Evolutionary conservation across 2,113 vertebrate genomes (phyloP).

Genomic region (Gymnarchus niloticus): DNA sequence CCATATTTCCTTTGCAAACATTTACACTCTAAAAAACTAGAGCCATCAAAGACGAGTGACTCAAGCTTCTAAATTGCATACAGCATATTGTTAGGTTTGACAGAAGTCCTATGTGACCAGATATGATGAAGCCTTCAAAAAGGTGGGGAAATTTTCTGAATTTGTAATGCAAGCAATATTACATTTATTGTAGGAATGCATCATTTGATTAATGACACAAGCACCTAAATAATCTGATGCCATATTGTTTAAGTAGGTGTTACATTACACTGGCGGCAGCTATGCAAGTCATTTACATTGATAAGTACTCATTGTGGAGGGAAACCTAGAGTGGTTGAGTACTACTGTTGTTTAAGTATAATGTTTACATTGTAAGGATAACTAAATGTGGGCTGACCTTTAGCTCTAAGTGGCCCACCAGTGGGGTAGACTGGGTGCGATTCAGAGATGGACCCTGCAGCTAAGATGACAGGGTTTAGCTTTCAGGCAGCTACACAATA

Average conservation of each 20-base stretch:
- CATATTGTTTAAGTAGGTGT: background rate
- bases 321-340: background rate
- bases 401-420: background rate
- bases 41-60: background rate
- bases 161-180: background rate
- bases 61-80: background rate
- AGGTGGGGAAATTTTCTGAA: background rate
- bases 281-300: background rate
- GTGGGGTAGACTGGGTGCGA: background rate
- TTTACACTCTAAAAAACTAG: background rate
- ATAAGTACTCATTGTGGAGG: background rate
- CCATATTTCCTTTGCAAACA: background rate
- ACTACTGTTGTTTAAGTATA: background rate
- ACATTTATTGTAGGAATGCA: background rate
- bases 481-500: background rate
- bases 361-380: background rate
- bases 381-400: background rate
- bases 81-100: background rate
- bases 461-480: background rate
- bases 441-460: background rate
- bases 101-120: background rate
- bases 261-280: background rate
- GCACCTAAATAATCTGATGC: background rate
- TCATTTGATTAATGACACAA: background rate
- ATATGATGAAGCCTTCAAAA: background rate